Conservation (phyloP, 2,797 vertebrate species). For the Myripristis murdjan region DNA sequence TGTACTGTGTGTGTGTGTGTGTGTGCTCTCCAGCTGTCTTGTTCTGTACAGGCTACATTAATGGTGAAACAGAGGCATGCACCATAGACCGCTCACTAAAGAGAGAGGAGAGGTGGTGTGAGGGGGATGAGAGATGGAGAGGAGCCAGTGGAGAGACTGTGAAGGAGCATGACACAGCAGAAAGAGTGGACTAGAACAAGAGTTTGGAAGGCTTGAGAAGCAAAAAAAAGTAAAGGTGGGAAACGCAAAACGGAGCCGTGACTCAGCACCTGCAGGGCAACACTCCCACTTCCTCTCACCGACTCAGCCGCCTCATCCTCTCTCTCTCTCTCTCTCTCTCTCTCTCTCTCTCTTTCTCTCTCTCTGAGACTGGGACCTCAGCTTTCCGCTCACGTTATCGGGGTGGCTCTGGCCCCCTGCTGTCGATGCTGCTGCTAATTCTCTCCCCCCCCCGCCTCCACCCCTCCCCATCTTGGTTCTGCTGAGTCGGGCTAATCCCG, state of each 20-base stretch:
- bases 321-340: constrained; percentile 10
- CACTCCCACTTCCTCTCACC: constrained; percentile 25
- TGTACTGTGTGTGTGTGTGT: constrained; percentile 31
- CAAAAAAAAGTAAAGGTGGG: constrained; percentile 23
- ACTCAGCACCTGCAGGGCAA: constrained; percentile 63
- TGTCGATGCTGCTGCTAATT: constrained; percentile 48
- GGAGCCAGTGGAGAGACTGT: constrained; percentile 17
- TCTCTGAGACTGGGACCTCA: constrained; percentile 30
- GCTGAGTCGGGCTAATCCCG: constrained; percentile 58
- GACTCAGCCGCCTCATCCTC: constrained; percentile 5
- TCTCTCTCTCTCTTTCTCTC: constrained; percentile 10
- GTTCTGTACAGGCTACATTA: constrained; percentile 58
- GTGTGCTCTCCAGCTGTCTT: constrained; percentile 60
- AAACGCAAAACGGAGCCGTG: constrained; percentile 35
- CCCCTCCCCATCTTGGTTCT: constrained; percentile 34
- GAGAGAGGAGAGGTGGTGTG: no score
- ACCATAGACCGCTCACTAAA: constrained; percentile 60
- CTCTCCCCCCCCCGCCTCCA: not conserved
- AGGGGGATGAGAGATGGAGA: constrained; percentile 29
- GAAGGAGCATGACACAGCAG: constrained; percentile 23
- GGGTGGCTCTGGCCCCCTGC: constrained; percentile 42
- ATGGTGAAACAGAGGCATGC: constrained; percentile 65
- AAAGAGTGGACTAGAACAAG: constrained; percentile 3
- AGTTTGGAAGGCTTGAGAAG: constrained; percentile 27
- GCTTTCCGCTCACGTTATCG: constrained; percentile 41